Conservation (phyloP, 2,797 vertebrate species). For the Pempheris klunzingeri region DNA sequence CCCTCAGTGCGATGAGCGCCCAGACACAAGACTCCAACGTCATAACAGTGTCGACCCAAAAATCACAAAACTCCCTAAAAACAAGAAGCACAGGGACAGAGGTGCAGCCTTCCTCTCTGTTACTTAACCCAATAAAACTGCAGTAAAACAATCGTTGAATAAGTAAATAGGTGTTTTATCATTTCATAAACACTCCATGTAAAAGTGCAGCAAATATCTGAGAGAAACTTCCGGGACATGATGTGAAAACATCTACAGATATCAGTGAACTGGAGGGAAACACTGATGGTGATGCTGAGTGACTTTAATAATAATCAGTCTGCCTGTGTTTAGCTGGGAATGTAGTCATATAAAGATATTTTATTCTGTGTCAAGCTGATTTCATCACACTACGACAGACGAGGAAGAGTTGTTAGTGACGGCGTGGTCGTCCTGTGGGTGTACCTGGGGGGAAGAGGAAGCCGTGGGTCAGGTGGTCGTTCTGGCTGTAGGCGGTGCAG, state of each 20-base stretch:
- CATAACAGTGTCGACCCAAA: too few relatives aligned
- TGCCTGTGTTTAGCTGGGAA: too few relatives aligned
- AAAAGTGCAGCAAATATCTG: not conserved
- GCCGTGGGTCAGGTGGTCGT: slow-evolving; percentile 86
- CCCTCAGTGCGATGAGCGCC: too few relatives aligned
- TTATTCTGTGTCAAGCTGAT: not conserved
- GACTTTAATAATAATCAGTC: too few relatives aligned
- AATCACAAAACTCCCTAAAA: too few relatives aligned
- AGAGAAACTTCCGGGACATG: not conserved
- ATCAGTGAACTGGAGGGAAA: not conserved
- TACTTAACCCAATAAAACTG: not conserved
- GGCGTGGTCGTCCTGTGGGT: not conserved
- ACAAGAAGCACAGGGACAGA: too few relatives aligned
- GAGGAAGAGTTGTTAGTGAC: not conserved
- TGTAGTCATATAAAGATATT: not conserved
- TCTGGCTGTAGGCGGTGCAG: slow-evolving; percentile 87
- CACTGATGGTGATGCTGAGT: too few relatives aligned
- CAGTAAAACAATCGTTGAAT: not conserved
- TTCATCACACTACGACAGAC: not conserved
- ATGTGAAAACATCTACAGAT: not conserved
- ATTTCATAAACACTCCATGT: not conserved
- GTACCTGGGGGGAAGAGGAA: slow-evolving; percentile 97
- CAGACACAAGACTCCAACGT: too few relatives aligned
- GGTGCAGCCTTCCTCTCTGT: too few relatives aligned
- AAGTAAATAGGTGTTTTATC: not conserved